These are phyloP conservation scores for Sprattus sprattus DNA, from an alignment of 2,113 vertebrate species.

Conservation along the genomic window DNA sequence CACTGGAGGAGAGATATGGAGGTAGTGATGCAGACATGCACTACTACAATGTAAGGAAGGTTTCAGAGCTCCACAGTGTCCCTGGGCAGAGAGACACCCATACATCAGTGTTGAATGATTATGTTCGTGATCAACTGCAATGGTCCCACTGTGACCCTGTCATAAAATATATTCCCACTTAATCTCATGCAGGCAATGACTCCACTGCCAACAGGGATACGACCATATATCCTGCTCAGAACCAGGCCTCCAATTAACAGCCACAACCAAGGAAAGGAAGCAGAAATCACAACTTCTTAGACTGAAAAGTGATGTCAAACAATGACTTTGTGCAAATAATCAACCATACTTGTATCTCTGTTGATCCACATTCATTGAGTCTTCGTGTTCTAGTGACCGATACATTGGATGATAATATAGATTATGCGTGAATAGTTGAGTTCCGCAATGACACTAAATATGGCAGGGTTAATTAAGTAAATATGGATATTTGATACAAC, in stretches of 20 bases:
- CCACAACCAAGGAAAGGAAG: not conserved
- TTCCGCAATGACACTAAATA: not conserved
- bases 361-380: not conserved
- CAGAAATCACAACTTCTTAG: no score
- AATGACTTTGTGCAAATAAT: not conserved
- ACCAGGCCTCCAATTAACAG: not conserved
- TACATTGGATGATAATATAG: not conserved
- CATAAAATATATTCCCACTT: not conserved
- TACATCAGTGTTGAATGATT: not conserved
- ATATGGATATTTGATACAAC: not conserved
- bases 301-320: no score
- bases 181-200: not conserved
- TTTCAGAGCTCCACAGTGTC: not conserved
- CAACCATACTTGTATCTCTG: not conserved
- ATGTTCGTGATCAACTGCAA: not conserved
- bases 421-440: not conserved
- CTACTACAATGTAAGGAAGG: not conserved
- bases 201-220: not conserved
- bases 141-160: not conserved
- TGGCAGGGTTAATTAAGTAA: not conserved
- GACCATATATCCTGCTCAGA: not conserved
- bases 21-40: not conserved
- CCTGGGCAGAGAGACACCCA: not conserved
- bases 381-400: not conserved
- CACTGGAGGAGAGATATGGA: not conserved